phyloP scores from a whole-genome alignment of 2,113 vertebrate genomes.

The Mobula birostris region DNA sequence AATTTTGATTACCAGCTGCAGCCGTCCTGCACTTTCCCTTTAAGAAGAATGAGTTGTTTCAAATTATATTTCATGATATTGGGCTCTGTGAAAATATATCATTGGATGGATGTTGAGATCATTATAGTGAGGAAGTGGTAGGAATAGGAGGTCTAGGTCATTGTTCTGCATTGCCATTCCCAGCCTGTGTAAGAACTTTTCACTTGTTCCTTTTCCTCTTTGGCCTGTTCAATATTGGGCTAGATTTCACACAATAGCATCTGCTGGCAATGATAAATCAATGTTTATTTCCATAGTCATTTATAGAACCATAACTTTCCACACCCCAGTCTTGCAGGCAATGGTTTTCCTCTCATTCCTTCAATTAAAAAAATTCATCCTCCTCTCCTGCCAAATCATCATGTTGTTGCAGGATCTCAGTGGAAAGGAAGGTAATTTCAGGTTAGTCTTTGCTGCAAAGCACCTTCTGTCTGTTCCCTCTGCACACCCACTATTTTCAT shows the following conservation, averaged over 20 bases:
- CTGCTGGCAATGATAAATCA: no score
- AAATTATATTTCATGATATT: no score
- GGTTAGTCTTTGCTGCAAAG: neutral
- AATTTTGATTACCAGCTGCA: no score
- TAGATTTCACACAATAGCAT: neutral
- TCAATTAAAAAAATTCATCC: neutral
- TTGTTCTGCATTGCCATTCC: neutral
- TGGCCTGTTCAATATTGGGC: neutral
- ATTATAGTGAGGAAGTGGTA: no score
- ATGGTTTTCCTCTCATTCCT: neutral
- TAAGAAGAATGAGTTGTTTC: no score
- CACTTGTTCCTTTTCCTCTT: neutral
- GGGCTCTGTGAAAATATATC: no score
- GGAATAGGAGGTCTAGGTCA: neutral
- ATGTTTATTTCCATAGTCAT: no score
- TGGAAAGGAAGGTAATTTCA: neutral
- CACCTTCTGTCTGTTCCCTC: neutral
- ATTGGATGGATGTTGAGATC: no score
- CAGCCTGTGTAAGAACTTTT: neutral
- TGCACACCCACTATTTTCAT: neutral
- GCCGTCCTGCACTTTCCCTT: no score
- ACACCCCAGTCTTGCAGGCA: neutral
- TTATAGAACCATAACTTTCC: neutral
- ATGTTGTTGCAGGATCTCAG: neutral
- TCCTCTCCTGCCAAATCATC: neutral